phyloP scores from a whole-genome alignment of 2,113 vertebrate species.

The Callorhinus ursinus region DNA sequence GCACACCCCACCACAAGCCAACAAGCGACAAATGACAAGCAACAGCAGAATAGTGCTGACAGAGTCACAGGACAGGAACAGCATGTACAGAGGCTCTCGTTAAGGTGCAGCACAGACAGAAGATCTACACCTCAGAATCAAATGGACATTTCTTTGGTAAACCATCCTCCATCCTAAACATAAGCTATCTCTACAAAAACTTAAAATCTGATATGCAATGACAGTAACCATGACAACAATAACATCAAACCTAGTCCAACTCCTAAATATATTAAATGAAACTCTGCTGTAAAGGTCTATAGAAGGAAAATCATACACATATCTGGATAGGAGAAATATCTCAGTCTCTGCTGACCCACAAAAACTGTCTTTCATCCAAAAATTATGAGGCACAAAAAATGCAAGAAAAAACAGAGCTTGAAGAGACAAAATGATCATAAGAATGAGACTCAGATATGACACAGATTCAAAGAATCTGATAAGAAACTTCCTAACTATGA shows the following conservation, averaged over 20 bases:
- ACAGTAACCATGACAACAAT: constrained; percentile 54
- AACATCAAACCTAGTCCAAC: not conserved
- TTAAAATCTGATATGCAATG: not conserved
- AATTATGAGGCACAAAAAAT: not conserved
- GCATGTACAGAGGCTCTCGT: no score
- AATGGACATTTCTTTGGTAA: not conserved
- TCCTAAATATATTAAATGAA: constrained; percentile 31
- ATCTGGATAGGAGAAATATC: not conserved
- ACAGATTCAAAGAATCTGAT: not conserved
- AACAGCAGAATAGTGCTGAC: not conserved
- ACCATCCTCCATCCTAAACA: not conserved
- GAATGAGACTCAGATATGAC: not conserved
- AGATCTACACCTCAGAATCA: not conserved
- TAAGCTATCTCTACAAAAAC: not conserved
- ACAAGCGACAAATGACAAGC: not conserved
- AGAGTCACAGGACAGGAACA: not conserved
- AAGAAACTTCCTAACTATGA: not conserved
- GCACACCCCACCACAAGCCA: not conserved
- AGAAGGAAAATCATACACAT: not conserved
- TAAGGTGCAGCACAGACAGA: not conserved
- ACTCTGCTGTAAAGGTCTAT: not conserved
- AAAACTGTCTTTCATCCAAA: not conserved
- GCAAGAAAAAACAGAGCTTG: not conserved
- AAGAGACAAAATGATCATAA: not conserved
- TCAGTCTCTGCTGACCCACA: not conserved